Percentiles rank a stretch among this genome's conserved stretches.
phyloP scores from a whole-genome alignment of 2,888 invertebrate species.

The Ceramica pisi region DNA sequence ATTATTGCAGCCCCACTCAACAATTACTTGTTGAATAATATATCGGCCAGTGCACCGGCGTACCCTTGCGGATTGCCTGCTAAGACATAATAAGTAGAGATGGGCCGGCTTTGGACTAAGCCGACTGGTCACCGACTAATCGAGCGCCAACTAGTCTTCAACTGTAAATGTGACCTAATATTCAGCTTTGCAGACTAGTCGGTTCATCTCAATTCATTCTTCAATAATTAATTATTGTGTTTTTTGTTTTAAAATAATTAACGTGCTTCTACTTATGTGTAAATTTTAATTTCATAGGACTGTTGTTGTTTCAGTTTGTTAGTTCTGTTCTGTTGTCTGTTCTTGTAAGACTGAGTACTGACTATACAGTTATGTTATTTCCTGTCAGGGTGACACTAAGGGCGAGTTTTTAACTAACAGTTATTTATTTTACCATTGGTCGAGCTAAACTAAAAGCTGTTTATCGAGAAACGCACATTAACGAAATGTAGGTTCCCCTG shows the following conservation, averaged over 20 bases:
- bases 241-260: neutral
- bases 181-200: too few relatives aligned
- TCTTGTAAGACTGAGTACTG: too few relatives aligned
- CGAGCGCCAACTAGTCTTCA: neutral
- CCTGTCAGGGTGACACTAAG: neutral
- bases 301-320: too few relatives aligned
- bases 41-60: constrained; percentile 15
- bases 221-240: neutral
- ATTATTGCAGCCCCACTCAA: neutral
- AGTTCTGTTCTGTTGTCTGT: too few relatives aligned
- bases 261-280: too few relatives aligned
- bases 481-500: too few relatives aligned
- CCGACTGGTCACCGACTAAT: neutral
- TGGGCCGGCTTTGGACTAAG: neutral
- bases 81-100: neutral
- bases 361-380: neutral
- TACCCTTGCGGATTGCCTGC: constrained; percentile 1
- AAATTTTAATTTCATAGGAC: too few relatives aligned
- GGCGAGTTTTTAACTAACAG: too few relatives aligned
- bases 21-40: constrained; percentile 39
- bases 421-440: too few relatives aligned
- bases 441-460: too few relatives aligned
- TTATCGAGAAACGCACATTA: too few relatives aligned
- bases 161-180: neutral
- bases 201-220: neutral